Percentiles rank a stretch among this genome's conserved stretches.
Conservation (phyloP, 2,113 vertebrate species). For the Dicerorhinus sumatrensis region DNA sequence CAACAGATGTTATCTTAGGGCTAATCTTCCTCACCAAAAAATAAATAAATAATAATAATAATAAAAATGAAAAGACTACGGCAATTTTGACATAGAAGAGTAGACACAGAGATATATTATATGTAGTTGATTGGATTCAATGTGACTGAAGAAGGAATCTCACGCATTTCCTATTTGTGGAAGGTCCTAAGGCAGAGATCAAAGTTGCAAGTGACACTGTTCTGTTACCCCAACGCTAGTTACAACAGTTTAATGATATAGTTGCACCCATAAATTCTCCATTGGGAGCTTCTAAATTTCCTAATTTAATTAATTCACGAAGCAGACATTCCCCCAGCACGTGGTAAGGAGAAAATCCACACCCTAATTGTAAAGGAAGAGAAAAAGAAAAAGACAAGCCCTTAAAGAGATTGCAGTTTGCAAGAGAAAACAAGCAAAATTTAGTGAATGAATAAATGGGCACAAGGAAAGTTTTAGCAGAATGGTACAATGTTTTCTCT, state of each 20-base stretch:
- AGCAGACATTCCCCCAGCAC: background rate
- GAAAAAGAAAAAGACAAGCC: background rate
- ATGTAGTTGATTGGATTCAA: background rate
- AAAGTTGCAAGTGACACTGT: background rate
- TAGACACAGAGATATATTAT: background rate
- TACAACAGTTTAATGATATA: background rate
- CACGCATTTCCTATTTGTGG: background rate
- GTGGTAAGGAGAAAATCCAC: background rate
- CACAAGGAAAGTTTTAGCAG: background rate
- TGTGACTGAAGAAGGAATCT: background rate
- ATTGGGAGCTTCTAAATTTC: background rate
- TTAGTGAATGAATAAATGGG: background rate
- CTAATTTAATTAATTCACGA: background rate
- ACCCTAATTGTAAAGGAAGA: rapidly evolving
- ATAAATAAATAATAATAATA: too few relatives aligned
- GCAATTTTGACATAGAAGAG: background rate
- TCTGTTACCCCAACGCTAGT: background rate
- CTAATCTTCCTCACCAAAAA: too few relatives aligned
- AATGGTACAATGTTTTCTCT: background rate
- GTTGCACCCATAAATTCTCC: background rate
- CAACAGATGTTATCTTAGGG: too few relatives aligned
- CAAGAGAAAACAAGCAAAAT: background rate
- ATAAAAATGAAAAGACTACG: background rate
- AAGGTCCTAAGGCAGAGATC: background rate
- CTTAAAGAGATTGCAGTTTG: background rate